These are phyloP conservation scores for Rynchops niger DNA, from an alignment of 2,113 vertebrate species.

Conservation along the genomic window DNA sequence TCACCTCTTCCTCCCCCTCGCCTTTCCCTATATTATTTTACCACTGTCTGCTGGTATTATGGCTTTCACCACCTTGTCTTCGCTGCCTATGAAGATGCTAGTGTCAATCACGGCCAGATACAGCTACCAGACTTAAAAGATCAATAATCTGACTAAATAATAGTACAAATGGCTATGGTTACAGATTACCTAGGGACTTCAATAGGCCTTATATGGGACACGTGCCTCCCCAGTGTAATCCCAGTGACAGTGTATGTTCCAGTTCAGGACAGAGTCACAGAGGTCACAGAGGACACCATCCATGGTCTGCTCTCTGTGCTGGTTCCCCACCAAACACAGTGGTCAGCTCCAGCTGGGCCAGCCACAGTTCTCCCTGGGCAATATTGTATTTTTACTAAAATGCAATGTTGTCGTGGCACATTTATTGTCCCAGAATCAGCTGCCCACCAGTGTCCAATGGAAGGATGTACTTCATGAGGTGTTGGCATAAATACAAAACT, in stretches of 20 bases:
- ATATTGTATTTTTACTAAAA: not conserved
- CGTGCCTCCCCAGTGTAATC: not conserved
- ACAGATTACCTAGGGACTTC: not conserved
- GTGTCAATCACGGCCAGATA: not conserved
- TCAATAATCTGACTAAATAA: constrained; percentile 26
- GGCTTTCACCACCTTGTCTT: constrained; percentile 11
- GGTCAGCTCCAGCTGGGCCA: not conserved
- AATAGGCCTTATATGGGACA: not conserved
- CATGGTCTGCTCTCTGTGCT: not conserved
- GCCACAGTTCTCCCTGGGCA: fast-evolving
- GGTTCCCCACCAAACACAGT: not conserved
- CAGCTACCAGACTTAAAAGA: not conserved
- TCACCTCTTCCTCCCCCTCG: not conserved
- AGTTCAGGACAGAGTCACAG: not conserved
- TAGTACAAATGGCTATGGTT: not conserved
- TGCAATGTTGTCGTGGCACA: not conserved
- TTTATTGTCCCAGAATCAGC: not conserved
- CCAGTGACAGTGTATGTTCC: not conserved
- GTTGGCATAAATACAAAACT: not conserved
- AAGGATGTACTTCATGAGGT: not conserved
- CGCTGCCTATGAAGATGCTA: not conserved
- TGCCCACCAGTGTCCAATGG: not conserved
- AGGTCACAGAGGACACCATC: not conserved
- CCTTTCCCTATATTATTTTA: constrained; percentile 5
- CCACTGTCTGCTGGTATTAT: not conserved